These are phyloP conservation scores for Penaeus japonicus DNA, from an alignment of 1,140 invertebrate species.

Conservation along the genomic window DNA sequence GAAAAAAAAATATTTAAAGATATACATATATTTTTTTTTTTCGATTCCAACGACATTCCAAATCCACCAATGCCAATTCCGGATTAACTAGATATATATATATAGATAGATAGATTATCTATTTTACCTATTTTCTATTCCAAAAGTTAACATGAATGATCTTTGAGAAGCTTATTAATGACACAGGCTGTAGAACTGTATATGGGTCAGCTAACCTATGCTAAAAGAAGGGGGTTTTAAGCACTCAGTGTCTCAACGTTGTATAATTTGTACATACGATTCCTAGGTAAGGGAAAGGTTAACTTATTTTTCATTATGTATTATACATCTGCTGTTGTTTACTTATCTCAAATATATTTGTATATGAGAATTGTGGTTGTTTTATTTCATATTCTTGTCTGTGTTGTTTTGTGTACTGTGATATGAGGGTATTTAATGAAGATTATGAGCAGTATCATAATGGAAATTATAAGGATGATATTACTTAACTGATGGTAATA, in stretches of 20 bases:
- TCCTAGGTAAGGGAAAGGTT: constrained; percentile 22
- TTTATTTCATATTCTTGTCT: background rate
- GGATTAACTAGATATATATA: too few species aligned
- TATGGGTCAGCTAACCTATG: background rate
- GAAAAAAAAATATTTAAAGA: too few species aligned
- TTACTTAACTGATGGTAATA: too few species aligned
- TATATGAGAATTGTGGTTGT: constrained; percentile 1
- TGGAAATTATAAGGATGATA: too few species aligned
- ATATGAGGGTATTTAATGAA: background rate
- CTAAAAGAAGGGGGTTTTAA: background rate
- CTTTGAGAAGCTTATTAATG: too few species aligned
- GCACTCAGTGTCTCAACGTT: background rate
- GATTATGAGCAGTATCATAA: background rate
- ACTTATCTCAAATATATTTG: constrained; percentile 41
- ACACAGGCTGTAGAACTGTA: too few species aligned
- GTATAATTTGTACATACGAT: constrained; percentile 35
- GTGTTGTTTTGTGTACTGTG: background rate
- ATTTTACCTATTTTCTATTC: too few species aligned
- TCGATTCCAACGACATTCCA: too few species aligned
- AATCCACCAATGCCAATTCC: too few species aligned
- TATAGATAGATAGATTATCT: too few species aligned
- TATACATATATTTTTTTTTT: too few species aligned
- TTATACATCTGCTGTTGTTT: constrained; percentile 35
- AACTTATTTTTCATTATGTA: constrained; percentile 40
- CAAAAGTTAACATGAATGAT: too few species aligned